Base-by-base conservation (phyloP, 2,888 invertebrate species). In the Ditylenchus weischeri region DNA sequence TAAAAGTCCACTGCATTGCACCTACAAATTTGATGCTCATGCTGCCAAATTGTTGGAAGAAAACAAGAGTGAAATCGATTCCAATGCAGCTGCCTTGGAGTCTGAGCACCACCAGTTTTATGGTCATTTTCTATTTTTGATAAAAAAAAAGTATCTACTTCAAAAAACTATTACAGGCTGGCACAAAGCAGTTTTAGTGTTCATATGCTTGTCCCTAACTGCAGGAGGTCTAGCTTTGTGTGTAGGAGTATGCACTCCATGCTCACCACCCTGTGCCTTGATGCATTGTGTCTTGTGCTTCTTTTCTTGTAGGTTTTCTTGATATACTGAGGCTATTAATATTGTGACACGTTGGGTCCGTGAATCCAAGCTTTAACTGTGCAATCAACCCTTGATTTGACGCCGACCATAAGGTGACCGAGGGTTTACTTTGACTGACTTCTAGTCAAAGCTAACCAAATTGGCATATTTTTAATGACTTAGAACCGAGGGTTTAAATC, bases 91-190 rank as follows among this genome's bases (percentile, higher is more conserved):
- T 13, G 81, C 81, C 10, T 81, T 78, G 8, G 81, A 81, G 64
- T 76, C 80, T 43, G 81, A 79, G 63, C 81, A 81, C 54, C 81
- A 81, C 68, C 81, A 81, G 63, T 80, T 82, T 63, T 78, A 75
- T 65, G 77, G 80, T 80, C 49, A 61, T 66, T 29, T 8, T 10
- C 13, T 29, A 19, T 15, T 29, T 59, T 38, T 29, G 36, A 1
- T 15, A 1, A 59, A 38, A 29, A n/a, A n/a, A n/a, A n/a, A n/a
- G n/a, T n/a, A n/a, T n/a, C n/a, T n/a, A 15, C 10, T 59, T 19
- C 6, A 57, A 19, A 19, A 19, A 57, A 18, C 7, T 59, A 19
- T 29, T 77, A 66, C 63, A 80, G 80, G 75, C 47, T 81, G 81
- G 81, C 81, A 81, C 71, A 81, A 81, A 63, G 78, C 77, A 23